Percentiles rank a stretch among this genome's conserved stretches.
These are phyloP conservation scores for Carabus problematicus DNA, from an alignment of 2,888 invertebrate species.

Conservation along the genomic window DNA sequence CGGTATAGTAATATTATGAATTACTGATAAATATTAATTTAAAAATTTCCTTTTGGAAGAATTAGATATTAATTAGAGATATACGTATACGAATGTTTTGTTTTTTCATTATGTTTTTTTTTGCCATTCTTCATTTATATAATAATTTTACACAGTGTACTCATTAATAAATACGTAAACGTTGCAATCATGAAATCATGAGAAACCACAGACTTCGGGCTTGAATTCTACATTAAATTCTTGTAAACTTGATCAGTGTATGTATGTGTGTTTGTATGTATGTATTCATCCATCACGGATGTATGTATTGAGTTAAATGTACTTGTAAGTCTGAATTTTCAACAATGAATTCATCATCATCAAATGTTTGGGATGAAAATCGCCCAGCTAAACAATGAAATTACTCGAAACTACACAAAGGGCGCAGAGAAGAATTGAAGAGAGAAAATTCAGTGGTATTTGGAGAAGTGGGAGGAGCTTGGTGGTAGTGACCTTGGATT, in stretches of 20 bases:
- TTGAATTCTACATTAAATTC: constrained; percentile 28
- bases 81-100: constrained; percentile 80
- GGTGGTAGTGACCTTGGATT: neutral
- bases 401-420: constrained; percentile 16
- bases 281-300: neutral
- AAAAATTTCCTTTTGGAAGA: constrained; percentile 63
- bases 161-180: constrained; percentile 41
- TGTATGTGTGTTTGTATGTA: too few species aligned
- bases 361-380: too few species aligned
- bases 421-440: constrained; percentile 21
- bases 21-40: constrained; percentile 62
- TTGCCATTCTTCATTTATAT: constrained; percentile 28
- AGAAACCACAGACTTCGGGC: constrained; percentile 20
- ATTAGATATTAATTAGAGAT: constrained; percentile 66
- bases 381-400: constrained; percentile 32
- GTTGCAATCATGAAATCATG: constrained; percentile 26
- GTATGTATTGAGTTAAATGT: neutral
- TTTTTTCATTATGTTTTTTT: constrained; percentile 57
- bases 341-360: constrained; percentile 21
- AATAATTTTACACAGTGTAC: constrained; percentile 37
- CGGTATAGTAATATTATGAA: constrained; percentile 63
- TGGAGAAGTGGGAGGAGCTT: constrained; percentile 10
- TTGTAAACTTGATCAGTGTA: too few species aligned
- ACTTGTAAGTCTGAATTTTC: neutral
- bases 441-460: neutral